Evolutionary conservation across 2,113 vertebrate species (phyloP), one percentile per base, ranked within the genome.

Genomic region (Poicephalus gulielmi): DNA sequence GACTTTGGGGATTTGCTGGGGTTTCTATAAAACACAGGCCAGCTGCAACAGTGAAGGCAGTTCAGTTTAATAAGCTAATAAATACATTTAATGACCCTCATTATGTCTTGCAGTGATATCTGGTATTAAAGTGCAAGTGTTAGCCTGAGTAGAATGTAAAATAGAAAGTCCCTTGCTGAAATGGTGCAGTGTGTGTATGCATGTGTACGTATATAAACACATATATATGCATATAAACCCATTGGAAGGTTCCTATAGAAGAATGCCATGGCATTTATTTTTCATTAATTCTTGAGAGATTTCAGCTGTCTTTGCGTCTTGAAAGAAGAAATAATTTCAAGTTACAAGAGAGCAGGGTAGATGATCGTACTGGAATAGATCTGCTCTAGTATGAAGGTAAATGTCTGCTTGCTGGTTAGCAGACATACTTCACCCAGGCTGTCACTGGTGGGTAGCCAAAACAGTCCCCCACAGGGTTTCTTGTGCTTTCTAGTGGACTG

Each of bases 21-120:
- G 75, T 96, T 95, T 93, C 95, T 97, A 96, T 97, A 96, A 97
- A 96, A 94, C 66, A 60, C 76, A 93, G 92, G 76, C 94, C 95
- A 97, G 96, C 95, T 97, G 96, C 96, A 96, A 84, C 82, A 90
- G 95, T 69, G 91, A 96, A 95, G 73, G 95, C 92, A 94, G 92
- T 92, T 96, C 87, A 83, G 71, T 95, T 97, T 96, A 96, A 97
- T 96, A 96, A 95, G 95, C 86, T 95, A 97, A 97, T 97, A 97
- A 97, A 96, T 96, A 95, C 74, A 86, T 95, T 95, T 95, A 97
- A 97, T 94, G 96, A 83, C 91, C 83, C 95, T 97, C 95, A 96
- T 97, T 97, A 96, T 96, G 89, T 95, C 95, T 97, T 3, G 8
- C 83, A 95, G 78, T 96, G 95, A 96, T 97, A 95, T 94, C 95